Evolutionary conservation across 2,797 vertebrate genomes (phyloP), one percentile per base, ranked within the genome.

Genomic region (Labroides dimidiatus): DNA sequence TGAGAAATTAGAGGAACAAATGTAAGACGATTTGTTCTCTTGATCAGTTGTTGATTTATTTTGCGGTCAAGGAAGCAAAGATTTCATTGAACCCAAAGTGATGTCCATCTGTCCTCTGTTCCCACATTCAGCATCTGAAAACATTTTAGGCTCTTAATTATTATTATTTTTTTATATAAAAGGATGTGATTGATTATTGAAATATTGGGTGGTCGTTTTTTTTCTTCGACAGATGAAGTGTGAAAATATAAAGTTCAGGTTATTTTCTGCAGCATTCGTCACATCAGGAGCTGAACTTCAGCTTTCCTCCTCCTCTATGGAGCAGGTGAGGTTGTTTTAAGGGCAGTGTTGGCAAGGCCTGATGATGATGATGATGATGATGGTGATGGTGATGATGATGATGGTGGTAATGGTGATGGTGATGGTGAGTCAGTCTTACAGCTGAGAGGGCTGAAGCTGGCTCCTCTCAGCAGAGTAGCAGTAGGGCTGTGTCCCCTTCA

Each of bases 361-460:
- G 41, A 4, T 51, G 37, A 39, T 39, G 13, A 33, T 33, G 30
- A 33, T 33, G 30, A 33, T 33, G 30, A 8, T 27, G 24, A 27
- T 27, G 51, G 4, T 23, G 42, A 15, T 39, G 56, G n/a, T 4
- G 42, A 52, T 23, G 53, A 67, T 20, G 36, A 50, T 19, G 48
- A 37, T 20, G 72, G 44, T 44, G 66, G 33, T 49, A 61, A 49
- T 64, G 43, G 21, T 41, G 60, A 47, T 49, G 20, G 48, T 16
- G 39, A 15, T 6, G 2, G 47, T 72, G 70, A 82, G 53, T 81
- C 59, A 43, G 69, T 59, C 15, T 3, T 89, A 82, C 83, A 88
- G 84, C 84, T 85, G 80, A 79, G 50, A 41, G 24, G 62, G 83
- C 72, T 76, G 78, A 64, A 69, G 69, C 64, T 66, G 68, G 65